These are phyloP conservation scores for Dicycla oo DNA, from an alignment of 2,888 invertebrate genomes.

Conservation along the genomic window DNA sequence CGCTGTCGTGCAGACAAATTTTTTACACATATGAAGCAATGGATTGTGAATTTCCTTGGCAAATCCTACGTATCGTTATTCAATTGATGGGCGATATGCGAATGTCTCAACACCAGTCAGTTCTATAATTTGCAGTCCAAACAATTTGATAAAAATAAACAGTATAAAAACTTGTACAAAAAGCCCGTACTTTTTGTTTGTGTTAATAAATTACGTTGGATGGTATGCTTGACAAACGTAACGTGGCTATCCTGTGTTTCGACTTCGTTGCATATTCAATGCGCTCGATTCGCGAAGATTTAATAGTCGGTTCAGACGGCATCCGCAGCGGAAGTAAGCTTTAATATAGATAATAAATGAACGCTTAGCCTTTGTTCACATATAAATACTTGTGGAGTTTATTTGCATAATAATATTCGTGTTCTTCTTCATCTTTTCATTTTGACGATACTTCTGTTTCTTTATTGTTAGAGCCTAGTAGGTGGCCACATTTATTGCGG, in stretches of 20 bases:
- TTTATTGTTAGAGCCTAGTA: neutral
- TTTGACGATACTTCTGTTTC: too few species aligned
- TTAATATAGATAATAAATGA: slow-evolving; percentile 76
- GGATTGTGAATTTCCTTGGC: too few species aligned
- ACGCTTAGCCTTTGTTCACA: slow-evolving; percentile 69
- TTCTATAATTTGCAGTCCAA: neutral
- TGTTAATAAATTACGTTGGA: slow-evolving; percentile 49
- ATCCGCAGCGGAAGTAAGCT: slow-evolving; percentile 81
- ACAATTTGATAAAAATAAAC: slow-evolving; percentile 10
- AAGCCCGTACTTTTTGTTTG: slow-evolving; percentile 29
- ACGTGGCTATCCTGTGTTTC: slow-evolving; percentile 68
- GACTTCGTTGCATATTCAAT: slow-evolving; percentile 81
- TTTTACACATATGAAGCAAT: neutral
- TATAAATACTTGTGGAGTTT: slow-evolving; percentile 8
- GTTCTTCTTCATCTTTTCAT: too few species aligned
- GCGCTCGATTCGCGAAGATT: slow-evolving; percentile 76
- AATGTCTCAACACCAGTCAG: neutral
- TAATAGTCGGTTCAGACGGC: slow-evolving; percentile 74
- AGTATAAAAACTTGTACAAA: slow-evolving; percentile 16
- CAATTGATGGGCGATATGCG: neutral
- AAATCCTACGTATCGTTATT: too few species aligned
- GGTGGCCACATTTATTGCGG: neutral
- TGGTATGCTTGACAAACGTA: slow-evolving; percentile 60
- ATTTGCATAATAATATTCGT: neutral
- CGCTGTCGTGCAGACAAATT: neutral